These are phyloP conservation scores for Valencia hispanica DNA, from an alignment of 2,797 vertebrate species.

Conservation along the genomic window DNA sequence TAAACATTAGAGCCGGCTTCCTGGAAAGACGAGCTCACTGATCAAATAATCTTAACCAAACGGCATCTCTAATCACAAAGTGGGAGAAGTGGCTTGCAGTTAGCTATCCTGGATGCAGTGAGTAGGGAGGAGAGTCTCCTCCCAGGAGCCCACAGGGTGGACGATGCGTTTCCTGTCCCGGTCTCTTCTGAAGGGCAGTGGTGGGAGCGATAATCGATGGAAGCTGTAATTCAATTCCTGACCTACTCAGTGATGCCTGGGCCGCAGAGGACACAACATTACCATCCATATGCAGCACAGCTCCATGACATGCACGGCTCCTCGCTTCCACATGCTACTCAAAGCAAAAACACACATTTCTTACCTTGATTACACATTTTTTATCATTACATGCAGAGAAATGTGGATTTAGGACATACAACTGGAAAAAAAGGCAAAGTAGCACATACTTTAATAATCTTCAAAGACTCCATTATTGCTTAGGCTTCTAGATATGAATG, in stretches of 20 bases:
- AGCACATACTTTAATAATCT: too few species aligned
- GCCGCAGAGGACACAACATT: conserved; percentile 70
- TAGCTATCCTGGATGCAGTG: conserved; percentile 55
- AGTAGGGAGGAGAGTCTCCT: conserved; percentile 55
- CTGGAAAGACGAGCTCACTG: conserved; percentile 61
- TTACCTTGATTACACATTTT: conserved; percentile 9
- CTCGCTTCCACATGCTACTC: conserved; percentile 16
- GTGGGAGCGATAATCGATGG: conserved; percentile 76
- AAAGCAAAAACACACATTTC: conserved; percentile 10
- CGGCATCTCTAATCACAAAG: conserved; percentile 61
- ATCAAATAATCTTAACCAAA: conserved; percentile 68
- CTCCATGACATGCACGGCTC: conserved; percentile 38
- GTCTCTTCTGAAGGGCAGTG: conserved; percentile 69
- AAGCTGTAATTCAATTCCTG: conserved; percentile 78
- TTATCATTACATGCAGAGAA: conserved; percentile 4
- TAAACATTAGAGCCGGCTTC: conserved; percentile 63
- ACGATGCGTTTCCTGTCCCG: conserved; percentile 81
- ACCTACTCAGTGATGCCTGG: conserved; percentile 65
- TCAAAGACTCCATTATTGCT: not conserved
- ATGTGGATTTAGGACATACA: conserved; percentile 10
- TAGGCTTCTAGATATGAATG: too few species aligned
- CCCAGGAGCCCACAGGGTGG: conserved; percentile 64
- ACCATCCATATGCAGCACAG: conserved; percentile 59
- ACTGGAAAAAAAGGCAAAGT: not conserved
- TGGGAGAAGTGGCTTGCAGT: conserved; percentile 54